These are phyloP conservation scores for Anneissia japonica DNA, from an alignment of 35 echinoderm and acorn worm species.

Conservation along the genomic window DNA sequence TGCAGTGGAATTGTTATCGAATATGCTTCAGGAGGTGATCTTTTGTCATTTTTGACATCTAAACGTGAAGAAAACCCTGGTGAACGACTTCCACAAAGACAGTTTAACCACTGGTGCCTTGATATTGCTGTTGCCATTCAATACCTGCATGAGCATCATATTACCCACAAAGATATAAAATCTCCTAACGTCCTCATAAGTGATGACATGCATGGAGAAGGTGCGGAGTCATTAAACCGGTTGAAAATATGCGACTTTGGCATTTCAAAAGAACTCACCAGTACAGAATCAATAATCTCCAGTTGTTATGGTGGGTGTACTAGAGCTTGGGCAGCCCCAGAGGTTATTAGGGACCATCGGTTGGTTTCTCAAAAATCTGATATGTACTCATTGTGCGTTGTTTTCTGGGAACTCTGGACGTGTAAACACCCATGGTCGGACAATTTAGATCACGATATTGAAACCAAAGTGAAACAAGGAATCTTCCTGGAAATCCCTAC, in stretches of 20 bases:
- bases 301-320: neutral
- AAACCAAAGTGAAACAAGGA: neutral
- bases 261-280: neutral
- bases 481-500: neutral
- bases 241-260: neutral
- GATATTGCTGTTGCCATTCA: neutral
- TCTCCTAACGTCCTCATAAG: neutral
- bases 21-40: neutral
- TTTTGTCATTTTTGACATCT: neutral
- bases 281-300: neutral
- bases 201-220: neutral
- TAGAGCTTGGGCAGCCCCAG: neutral
- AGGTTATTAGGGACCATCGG: neutral
- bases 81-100: neutral
- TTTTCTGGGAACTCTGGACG: neutral
- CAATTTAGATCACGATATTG: neutral
- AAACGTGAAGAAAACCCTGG: neutral
- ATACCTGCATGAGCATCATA: neutral
- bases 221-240: neutral
- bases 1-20: neutral
- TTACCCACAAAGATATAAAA: neutral
- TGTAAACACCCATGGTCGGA: neutral
- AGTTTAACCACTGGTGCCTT: neutral
- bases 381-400: neutral
- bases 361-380: neutral